phyloP scores from a whole-genome alignment of 2,797 vertebrate species.

The Novumbra hubbsi region DNA sequence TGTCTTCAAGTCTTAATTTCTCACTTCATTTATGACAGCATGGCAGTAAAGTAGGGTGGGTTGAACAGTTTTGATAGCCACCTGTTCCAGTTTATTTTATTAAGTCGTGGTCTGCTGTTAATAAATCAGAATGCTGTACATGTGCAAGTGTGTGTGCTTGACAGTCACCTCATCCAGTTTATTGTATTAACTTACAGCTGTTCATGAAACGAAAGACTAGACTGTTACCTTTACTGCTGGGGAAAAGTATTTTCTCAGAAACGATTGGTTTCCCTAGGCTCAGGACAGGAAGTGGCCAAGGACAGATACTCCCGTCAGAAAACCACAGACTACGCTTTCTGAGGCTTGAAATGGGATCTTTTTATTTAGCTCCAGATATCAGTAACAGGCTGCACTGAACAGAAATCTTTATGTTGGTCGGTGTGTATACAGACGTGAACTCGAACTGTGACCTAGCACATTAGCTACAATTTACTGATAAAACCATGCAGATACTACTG shows the following conservation, averaged over 20 bases:
- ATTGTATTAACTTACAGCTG: background rate
- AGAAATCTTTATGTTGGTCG: too few relatives aligned
- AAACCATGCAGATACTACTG: too few relatives aligned
- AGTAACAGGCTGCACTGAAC: too few relatives aligned
- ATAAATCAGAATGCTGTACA: conserved; percentile 49
- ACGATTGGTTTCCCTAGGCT: conserved; percentile 51
- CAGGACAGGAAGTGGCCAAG: conserved; percentile 62
- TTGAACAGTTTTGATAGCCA: conserved; percentile 20
- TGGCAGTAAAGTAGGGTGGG: conserved; percentile 17
- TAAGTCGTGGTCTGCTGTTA: conserved; percentile 21
- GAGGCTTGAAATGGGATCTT: background rate
- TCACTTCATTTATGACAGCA: conserved; percentile 15
- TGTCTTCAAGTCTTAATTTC: background rate
- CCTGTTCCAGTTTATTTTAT: conserved; percentile 50
- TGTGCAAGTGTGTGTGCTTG: conserved; percentile 14
- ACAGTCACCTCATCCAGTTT: conserved; percentile 35
- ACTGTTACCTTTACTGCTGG: conserved; percentile 38
- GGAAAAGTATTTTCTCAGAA: conserved; percentile 32
- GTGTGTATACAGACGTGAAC: too few relatives aligned
- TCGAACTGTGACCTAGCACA: too few relatives aligned
- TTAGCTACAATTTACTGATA: too few relatives aligned
- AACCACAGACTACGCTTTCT: conserved; percentile 24
- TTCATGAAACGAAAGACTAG: conserved; percentile 46
- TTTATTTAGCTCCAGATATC: conserved; percentile 26
- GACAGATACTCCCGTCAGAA: conserved; percentile 56